These are phyloP conservation scores for Eurytemora carolleeae DNA, from an alignment of 1,140 invertebrate genomes.

Conservation along the genomic window DNA sequence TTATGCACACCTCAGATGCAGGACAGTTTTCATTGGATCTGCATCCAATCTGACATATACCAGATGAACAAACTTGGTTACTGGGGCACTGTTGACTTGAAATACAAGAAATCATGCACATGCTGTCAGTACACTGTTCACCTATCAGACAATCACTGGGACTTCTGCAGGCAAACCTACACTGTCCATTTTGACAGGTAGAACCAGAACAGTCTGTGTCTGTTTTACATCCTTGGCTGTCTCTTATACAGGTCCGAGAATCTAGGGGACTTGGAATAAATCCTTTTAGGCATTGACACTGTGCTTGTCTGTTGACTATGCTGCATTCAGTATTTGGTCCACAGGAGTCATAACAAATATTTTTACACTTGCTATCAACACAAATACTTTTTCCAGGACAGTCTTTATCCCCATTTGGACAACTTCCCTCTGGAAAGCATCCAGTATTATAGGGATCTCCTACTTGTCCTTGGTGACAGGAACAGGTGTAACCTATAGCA, in stretches of 20 bases:
- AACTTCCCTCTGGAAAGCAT: slow-evolving; percentile 49
- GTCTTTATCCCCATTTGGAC: slow-evolving; percentile 43
- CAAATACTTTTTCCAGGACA: slow-evolving; percentile 54
- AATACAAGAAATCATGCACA: slow-evolving; percentile 51
- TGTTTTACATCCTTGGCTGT: slow-evolving; percentile 37
- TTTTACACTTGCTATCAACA: slow-evolving; percentile 42
- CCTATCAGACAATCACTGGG: slow-evolving; percentile 52
- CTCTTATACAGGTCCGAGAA: slow-evolving; percentile 46
- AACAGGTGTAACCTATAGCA: slow-evolving; percentile 19
- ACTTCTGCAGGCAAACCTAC: slow-evolving; percentile 53
- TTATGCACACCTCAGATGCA: slow-evolving; percentile 49
- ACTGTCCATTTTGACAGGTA: slow-evolving; percentile 57
- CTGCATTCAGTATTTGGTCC: slow-evolving; percentile 52
- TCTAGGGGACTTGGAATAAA: slow-evolving; percentile 62
- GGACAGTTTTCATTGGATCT: slow-evolving; percentile 56
- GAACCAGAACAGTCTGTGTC: slow-evolving; percentile 54
- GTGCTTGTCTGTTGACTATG: slow-evolving; percentile 54
- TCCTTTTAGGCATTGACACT: slow-evolving; percentile 50
- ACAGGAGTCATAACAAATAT: slow-evolving; percentile 38
- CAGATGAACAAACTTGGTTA: slow-evolving; percentile 54
- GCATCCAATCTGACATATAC: slow-evolving; percentile 57
- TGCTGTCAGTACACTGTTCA: slow-evolving; percentile 53
- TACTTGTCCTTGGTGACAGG: slow-evolving; percentile 34
- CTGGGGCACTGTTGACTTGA: slow-evolving; percentile 54
- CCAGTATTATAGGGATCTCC: slow-evolving; percentile 51